A percentile compares a stretch with the other conserved stretches of the same genome.
Evolutionary conservation across 2,113 vertebrate genomes (phyloP).

Genomic region (Myanophis thanlyinensis): DNA sequence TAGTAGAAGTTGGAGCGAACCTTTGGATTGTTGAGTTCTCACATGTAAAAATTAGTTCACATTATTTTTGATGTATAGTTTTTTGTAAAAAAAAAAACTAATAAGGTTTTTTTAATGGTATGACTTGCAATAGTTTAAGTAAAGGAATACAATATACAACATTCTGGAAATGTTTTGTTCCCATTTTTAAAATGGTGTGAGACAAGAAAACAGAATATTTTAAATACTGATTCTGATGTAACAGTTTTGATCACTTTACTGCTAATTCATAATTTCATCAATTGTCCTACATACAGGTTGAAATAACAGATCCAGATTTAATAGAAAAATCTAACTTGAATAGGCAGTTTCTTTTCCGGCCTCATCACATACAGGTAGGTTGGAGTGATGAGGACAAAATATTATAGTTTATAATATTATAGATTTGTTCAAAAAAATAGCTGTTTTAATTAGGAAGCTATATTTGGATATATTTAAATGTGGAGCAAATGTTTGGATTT

Average conservation of each 20-base stretch:
- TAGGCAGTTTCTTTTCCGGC: slow-evolving; percentile 96
- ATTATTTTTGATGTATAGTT: neutral
- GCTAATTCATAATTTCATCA: neutral
- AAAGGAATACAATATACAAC: neutral
- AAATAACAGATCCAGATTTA: slow-evolving; percentile 95
- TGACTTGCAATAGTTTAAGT: neutral
- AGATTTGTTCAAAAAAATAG: neutral
- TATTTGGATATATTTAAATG: neutral
- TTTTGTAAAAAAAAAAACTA: neutral
- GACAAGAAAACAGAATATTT: neutral
- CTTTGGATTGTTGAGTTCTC: neutral
- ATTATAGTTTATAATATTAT: no score
- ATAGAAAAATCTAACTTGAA: slow-evolving; percentile 99
- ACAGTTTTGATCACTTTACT: neutral
- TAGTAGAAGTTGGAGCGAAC: neutral
- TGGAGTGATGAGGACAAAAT: neutral
- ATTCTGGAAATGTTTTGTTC: slow-evolving; percentile 11
- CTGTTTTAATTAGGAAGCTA: neutral
- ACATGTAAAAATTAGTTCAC: neutral
- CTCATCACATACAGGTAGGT: slow-evolving; percentile 93
- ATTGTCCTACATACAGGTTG: slow-evolving; percentile 74
- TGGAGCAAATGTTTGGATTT: neutral
- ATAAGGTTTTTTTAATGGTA: neutral
- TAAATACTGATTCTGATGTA: neutral
- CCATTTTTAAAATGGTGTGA: neutral